Conservation (phyloP, 30 jellyfish, hydroid and myxozoan genomes). For the Aurelia coerulea region DNA sequence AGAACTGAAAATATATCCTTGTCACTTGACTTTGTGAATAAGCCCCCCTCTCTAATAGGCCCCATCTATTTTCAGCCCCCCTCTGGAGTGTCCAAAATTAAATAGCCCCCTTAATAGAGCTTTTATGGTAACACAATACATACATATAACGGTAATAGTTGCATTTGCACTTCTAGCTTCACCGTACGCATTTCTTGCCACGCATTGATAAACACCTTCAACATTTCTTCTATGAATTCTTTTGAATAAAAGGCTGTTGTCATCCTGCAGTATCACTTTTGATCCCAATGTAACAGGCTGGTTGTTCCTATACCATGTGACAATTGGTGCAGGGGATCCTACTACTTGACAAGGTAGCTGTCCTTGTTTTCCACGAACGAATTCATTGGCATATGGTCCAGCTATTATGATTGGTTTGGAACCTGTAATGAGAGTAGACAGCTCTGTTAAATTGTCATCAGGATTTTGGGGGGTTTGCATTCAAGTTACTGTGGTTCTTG, state of each 20-base stretch:
- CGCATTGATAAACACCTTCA: constrained; percentile 76
- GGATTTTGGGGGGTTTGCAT: too few relatives aligned
- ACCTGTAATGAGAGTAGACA: constrained; percentile 22
- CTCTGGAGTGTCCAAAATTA: too few relatives aligned
- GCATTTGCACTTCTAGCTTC: constrained; percentile 72
- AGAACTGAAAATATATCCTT: too few relatives aligned
- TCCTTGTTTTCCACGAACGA: constrained; percentile 43
- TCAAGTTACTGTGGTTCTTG: too few relatives aligned
- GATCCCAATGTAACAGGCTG: constrained; percentile 17
- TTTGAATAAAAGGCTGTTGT: constrained; percentile 43
- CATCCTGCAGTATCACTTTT: constrained; percentile 10
- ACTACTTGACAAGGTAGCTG: constrained; percentile 25
- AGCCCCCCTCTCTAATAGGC: too few relatives aligned
- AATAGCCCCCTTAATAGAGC: too few relatives aligned
- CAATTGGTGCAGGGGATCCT: constrained; percentile 81
- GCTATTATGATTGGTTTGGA: constrained; percentile 26
- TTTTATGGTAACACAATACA: not conserved
- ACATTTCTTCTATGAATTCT: constrained; percentile 62
- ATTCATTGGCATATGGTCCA: constrained; percentile 45
- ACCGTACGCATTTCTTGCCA: constrained; percentile 73
- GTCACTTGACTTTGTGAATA: too few relatives aligned
- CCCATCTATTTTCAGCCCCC: too few relatives aligned
- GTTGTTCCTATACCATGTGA: constrained; percentile 81
- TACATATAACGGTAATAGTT: constrained; percentile 66
- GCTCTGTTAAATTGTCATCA: too few relatives aligned